Evolutionary conservation across 2,797 vertebrate genomes (phyloP).

Genomic region (Falco novaeseelandiae): DNA sequence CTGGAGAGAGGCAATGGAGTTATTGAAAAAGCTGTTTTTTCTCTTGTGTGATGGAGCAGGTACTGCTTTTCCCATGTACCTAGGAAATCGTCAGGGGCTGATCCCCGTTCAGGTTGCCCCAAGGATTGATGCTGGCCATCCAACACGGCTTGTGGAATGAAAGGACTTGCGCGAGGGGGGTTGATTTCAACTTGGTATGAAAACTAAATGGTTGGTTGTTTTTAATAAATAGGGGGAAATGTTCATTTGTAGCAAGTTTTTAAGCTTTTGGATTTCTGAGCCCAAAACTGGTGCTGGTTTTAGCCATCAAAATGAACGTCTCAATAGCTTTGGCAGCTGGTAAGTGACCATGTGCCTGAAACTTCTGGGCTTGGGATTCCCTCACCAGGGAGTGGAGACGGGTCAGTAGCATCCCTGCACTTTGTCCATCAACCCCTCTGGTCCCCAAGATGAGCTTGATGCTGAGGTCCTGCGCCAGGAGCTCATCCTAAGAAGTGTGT

Average conservation of each 20-base stretch:
- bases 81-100: background rate
- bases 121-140: background rate
- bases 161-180: background rate
- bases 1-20: background rate
- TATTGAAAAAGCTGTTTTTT: background rate
- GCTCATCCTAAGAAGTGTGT: background rate
- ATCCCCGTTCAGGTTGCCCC: background rate
- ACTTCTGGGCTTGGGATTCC: background rate
- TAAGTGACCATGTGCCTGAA: background rate
- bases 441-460: background rate
- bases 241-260: background rate
- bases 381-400: rapidly evolving
- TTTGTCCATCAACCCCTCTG: background rate
- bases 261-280: background rate
- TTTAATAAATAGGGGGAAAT: background rate
- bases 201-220: background rate
- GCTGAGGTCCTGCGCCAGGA: background rate
- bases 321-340: background rate
- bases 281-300: background rate
- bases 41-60: background rate
- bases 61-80: background rate
- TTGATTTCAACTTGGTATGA: background rate
- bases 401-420: rapidly evolving
- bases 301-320: background rate
- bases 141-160: background rate